Conservation (phyloP, 2,888 invertebrate genomes). For the Bibio marci region DNA sequence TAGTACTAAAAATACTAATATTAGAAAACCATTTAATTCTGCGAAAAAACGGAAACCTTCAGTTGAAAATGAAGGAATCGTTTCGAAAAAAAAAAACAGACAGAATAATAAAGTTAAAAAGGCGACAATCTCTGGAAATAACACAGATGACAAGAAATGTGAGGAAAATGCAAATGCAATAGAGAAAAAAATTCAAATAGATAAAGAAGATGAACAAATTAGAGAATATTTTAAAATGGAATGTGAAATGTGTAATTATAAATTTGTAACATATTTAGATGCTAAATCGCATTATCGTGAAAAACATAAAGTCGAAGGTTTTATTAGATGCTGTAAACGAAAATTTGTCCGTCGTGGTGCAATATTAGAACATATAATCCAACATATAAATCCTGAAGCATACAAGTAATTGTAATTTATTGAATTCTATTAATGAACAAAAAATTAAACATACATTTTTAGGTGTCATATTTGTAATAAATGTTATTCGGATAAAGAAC, state of each 20-base stretch:
- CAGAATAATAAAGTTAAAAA: slow-evolving; percentile 25
- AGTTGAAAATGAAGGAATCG: too few relatives aligned
- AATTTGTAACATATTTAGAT: slow-evolving; percentile 19
- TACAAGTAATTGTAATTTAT: too few relatives aligned
- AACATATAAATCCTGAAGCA: slow-evolving; percentile 24
- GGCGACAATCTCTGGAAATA: slow-evolving; percentile 18
- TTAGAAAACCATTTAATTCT: slow-evolving; percentile 22
- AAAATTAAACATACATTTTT: too few relatives aligned
- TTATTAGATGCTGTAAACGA: slow-evolving; percentile 23
- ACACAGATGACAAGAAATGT: not conserved
- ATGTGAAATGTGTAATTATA: slow-evolving; percentile 20
- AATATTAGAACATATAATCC: slow-evolving; percentile 24
- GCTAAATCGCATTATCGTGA: slow-evolving; percentile 22
- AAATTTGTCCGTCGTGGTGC: slow-evolving; percentile 23
- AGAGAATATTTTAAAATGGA: slow-evolving; percentile 21
- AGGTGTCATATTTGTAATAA: too few relatives aligned
- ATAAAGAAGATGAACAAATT: slow-evolving; percentile 17
- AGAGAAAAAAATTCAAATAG: too few relatives aligned
- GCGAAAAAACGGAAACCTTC: slow-evolving; percentile 16
- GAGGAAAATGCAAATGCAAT: too few relatives aligned
- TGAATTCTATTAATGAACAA: too few relatives aligned
- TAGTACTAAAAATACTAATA: too few relatives aligned
- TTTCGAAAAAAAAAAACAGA: slow-evolving; percentile 15
- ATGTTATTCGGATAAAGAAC: slow-evolving; percentile 24
- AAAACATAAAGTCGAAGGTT: slow-evolving; percentile 20